These are phyloP conservation scores for Phortica variegata DNA, from an alignment of 1,140 invertebrate genomes.

Conservation along the genomic window DNA sequence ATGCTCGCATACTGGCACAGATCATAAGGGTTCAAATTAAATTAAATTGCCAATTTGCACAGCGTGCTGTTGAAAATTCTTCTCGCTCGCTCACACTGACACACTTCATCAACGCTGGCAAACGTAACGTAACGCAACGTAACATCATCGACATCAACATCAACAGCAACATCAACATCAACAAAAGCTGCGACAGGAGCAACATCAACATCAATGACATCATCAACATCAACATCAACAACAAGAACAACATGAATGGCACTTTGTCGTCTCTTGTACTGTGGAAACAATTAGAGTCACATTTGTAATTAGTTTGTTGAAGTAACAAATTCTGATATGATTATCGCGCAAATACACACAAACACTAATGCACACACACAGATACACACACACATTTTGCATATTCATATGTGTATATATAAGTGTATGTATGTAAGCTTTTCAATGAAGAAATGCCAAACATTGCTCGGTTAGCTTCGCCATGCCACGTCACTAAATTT, in stretches of 20 bases:
- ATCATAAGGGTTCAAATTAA: conserved; percentile 1
- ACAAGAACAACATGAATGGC: not conserved
- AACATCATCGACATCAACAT: too few species aligned
- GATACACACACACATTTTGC: not conserved
- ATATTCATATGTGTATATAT: not conserved
- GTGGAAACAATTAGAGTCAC: conserved; percentile 1
- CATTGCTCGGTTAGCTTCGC: too few species aligned
- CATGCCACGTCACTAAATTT: too few species aligned
- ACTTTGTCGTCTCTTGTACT: not conserved
- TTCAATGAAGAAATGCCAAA: too few species aligned
- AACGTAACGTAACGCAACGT: not conserved
- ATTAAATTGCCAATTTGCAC: conserved; percentile 3
- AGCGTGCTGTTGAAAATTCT: not conserved
- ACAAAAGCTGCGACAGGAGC: not conserved
- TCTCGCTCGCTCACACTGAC: not conserved
- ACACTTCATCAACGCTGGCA: not conserved
- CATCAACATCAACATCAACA: not conserved
- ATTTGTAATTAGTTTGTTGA: conserved; percentile 6
- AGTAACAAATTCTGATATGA: conserved; percentile 3
- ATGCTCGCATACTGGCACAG: too few species aligned
- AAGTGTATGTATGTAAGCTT: too few species aligned
- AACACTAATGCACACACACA: not conserved
- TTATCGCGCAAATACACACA: not conserved
- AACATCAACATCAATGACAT: not conserved
- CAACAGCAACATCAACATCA: not conserved